Evolutionary conservation across 2,888 invertebrate species (phyloP).

Genomic region (Catocala sponsa): DNA sequence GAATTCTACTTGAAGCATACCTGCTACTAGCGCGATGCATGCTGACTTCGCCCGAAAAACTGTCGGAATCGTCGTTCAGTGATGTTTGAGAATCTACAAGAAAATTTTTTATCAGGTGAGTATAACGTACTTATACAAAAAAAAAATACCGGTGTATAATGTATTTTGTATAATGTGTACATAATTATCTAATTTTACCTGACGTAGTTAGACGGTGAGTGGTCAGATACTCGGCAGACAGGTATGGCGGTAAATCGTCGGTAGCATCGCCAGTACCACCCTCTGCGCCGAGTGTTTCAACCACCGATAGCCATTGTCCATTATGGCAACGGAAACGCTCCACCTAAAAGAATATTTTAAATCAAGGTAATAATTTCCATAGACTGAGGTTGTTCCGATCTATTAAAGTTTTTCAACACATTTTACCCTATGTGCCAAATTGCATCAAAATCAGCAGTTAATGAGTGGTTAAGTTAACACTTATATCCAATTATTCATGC

Average conservation of each 20-base stretch:
- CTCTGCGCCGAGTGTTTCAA: slow-evolving; percentile 91
- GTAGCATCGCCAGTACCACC: slow-evolving; percentile 86
- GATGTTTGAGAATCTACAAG: slow-evolving; percentile 86
- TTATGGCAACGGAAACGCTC: slow-evolving; percentile 99
- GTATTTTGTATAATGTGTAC: no score
- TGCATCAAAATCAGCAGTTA: no score
- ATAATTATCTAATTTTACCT: slow-evolving; percentile 55
- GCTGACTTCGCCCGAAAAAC: slow-evolving; percentile 77
- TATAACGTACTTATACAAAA: no score
- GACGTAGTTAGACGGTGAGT: slow-evolving; percentile 81
- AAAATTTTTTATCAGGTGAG: background rate
- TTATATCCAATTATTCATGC: no score
- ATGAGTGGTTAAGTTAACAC: no score
- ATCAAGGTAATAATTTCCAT: no score
- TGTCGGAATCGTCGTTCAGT: slow-evolving; percentile 85
- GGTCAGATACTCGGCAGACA: slow-evolving; percentile 91
- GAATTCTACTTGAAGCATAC: slow-evolving; percentile 42
- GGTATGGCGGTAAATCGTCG: slow-evolving; percentile 91
- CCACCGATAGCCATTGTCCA: slow-evolving; percentile 99
- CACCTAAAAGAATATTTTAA: slow-evolving; percentile 70
- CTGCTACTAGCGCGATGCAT: slow-evolving; percentile 65
- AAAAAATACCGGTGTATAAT: no score
- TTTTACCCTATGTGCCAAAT: no score
- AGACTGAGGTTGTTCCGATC: no score
- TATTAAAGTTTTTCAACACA: no score